Conservation (phyloP, 2,888 invertebrate species). For the Nowickia ferox region DNA sequence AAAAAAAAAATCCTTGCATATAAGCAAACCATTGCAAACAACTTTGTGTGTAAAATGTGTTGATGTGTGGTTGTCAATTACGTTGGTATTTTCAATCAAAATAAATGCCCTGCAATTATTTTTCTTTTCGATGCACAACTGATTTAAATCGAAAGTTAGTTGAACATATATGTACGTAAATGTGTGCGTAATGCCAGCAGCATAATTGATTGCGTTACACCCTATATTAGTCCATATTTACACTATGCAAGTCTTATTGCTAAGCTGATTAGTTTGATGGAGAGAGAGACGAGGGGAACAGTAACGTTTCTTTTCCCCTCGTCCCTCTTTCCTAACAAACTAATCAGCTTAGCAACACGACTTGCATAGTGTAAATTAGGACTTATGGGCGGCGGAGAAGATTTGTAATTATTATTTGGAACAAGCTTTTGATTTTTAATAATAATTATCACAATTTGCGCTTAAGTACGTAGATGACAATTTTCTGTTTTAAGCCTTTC, state of each 20-base stretch:
- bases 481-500: neutral
- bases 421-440: neutral
- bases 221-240: neutral
- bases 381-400: too few relatives aligned
- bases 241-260: too few relatives aligned
- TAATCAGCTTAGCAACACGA: too few relatives aligned
- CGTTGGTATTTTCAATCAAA: constrained; percentile 74
- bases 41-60: constrained; percentile 49
- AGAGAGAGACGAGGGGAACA: too few relatives aligned
- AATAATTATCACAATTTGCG: too few relatives aligned
- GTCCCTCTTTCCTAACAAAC: too few relatives aligned
- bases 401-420: neutral
- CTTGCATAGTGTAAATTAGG: too few relatives aligned
- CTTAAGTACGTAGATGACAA: neutral
- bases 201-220: neutral
- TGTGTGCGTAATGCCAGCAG: neutral
- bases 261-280: too few relatives aligned
- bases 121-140: constrained; percentile 56
- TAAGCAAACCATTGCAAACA: neutral
- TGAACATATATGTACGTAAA: neutral
- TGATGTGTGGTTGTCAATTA: constrained; percentile 72
- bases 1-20: neutral
- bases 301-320: too few relatives aligned
- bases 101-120: constrained; percentile 73
- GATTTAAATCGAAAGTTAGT: constrained; percentile 41